Evolutionary conservation across 2,113 vertebrate genomes (phyloP).

Genomic region (Hippopotamus amphibius): DNA sequence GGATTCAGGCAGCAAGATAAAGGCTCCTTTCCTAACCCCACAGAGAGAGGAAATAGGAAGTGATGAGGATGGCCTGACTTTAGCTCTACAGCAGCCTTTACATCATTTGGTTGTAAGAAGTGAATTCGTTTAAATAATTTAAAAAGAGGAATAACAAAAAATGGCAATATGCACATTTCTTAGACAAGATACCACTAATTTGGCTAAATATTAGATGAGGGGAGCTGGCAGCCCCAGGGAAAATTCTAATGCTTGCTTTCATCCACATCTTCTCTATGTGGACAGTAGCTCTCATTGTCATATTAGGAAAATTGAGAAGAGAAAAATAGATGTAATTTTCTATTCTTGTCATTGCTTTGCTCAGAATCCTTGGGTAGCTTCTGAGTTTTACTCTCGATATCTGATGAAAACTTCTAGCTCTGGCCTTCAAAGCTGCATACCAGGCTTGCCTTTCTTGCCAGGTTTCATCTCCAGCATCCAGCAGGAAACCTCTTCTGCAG

Average conservation of each 20-base stretch:
- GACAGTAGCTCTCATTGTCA: constrained; percentile 40
- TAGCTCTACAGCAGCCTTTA: background rate
- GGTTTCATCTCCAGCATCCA: background rate
- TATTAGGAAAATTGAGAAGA: constrained; percentile 49
- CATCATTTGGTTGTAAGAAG: background rate
- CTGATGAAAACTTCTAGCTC: constrained; percentile 1
- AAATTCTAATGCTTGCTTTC: constrained; percentile 50
- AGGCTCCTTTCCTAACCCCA: background rate
- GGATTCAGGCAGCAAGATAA: background rate
- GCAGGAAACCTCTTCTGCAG: background rate
- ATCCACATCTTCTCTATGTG: background rate
- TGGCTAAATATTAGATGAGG: constrained; percentile 43
- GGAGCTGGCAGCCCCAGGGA: background rate
- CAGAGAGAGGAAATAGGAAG: background rate
- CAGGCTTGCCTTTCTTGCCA: background rate
- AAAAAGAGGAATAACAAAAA: background rate
- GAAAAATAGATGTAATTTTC: constrained; percentile 67
- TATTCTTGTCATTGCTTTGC: background rate
- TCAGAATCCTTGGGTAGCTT: constrained; percentile 53
- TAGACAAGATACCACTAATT: constrained; percentile 13
- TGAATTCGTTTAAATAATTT: constrained; percentile 37
- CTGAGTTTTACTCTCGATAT: background rate
- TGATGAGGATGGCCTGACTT: background rate
- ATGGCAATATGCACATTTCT: background rate
- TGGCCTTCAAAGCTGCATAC: background rate